A percentile compares a stretch with the other conserved stretches of the same genome.
Evolutionary conservation across 2,888 invertebrate species (phyloP).

Genomic region (Physocephala rufipes): DNA sequence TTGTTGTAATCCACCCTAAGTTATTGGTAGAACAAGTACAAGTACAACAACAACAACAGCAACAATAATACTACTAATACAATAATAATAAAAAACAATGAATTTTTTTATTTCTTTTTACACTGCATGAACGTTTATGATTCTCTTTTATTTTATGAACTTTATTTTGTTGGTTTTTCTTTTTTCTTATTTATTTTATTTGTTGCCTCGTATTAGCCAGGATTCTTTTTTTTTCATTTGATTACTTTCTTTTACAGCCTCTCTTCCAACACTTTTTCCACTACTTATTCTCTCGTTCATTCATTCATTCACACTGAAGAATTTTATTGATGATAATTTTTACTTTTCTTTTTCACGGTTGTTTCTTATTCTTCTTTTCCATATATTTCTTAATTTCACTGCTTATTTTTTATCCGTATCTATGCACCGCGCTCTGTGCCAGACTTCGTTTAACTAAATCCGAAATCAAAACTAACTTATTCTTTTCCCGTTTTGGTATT

Average conservation of each 20-base stretch:
- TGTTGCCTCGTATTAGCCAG: not conserved
- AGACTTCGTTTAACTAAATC: slow-evolving; percentile 60
- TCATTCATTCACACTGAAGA: slow-evolving; percentile 17
- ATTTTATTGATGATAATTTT: slow-evolving; percentile 20
- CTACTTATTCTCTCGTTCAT: slow-evolving; percentile 21
- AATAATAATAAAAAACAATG: no score
- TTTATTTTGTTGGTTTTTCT: no score
- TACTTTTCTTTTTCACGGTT: slow-evolving; percentile 37
- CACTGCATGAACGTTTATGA: no score
- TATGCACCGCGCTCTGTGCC: slow-evolving; percentile 51
- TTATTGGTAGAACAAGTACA: slow-evolving; percentile 16
- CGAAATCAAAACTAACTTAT: slow-evolving; percentile 50
- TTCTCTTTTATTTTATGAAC: no score
- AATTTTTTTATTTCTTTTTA: no score
- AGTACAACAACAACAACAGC: slow-evolving; percentile 6
- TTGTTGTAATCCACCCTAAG: slow-evolving; percentile 35
- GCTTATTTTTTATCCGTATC: slow-evolving; percentile 26
- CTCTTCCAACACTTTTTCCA: slow-evolving; percentile 5
- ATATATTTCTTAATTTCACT: no score
- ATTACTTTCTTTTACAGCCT: not conserved
- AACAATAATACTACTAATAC: not conserved
- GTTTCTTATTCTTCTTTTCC: not conserved
- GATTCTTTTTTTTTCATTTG: slow-evolving; percentile 1
- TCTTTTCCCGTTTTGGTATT: slow-evolving; percentile 32
- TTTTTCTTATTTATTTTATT: no score